Percentiles rank a stretch among this genome's conserved stretches.
Conservation (phyloP, 2,888 invertebrate genomes). For the Cataglyphis rosenhaueri region DNA sequence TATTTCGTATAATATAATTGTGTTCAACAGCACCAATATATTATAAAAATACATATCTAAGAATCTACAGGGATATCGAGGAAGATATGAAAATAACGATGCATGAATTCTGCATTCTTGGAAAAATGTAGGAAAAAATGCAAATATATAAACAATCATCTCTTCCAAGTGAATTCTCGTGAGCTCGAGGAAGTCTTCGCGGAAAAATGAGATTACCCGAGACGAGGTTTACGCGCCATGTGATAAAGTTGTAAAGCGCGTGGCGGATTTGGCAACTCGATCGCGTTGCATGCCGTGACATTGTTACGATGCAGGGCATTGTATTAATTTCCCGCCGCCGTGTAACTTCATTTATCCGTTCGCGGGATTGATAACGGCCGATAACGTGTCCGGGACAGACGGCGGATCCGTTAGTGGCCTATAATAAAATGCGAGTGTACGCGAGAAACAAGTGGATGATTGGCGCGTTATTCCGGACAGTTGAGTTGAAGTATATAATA, state of each 20-base stretch:
- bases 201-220: slow-evolving; percentile 26
- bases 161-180: background rate
- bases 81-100: background rate
- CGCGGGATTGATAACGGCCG: slow-evolving; percentile 16
- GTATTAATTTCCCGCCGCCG: background rate
- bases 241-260: slow-evolving; percentile 27
- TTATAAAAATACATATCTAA: background rate
- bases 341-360: slow-evolving; percentile 7
- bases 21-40: background rate
- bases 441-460: slow-evolving; percentile 25
- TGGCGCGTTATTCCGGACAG: slow-evolving; percentile 13
- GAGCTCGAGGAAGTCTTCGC: slow-evolving; percentile 5
- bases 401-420: slow-evolving; percentile 33
- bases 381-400: slow-evolving; percentile 19
- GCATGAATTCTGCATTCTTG: background rate
- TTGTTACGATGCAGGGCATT: background rate
- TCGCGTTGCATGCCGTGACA: background rate
- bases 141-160: slow-evolving; percentile 27
- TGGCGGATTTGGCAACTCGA: slow-evolving; percentile 36
- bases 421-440: slow-evolving; percentile 1
- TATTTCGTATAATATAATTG: background rate
- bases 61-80: background rate
- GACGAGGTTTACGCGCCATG: slow-evolving; percentile 36
- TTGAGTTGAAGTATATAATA: slow-evolving; percentile 14
- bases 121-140: slow-evolving; percentile 26